phyloP scores from a whole-genome alignment of 2,113 vertebrate genomes.

The Chroicocephalus ridibundus region DNA sequence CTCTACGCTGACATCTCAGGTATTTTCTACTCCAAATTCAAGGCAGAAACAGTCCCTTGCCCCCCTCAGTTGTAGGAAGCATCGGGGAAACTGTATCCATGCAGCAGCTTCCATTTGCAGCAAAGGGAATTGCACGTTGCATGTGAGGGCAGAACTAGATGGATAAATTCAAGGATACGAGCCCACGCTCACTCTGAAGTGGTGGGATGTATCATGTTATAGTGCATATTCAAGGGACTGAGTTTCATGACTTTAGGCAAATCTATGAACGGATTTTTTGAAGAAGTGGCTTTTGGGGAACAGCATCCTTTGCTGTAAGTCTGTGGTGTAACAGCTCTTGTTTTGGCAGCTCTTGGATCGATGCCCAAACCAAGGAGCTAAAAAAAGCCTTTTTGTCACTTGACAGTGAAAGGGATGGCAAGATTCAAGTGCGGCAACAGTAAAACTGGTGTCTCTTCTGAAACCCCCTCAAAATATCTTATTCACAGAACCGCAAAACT shows the following conservation, averaged over 20 bases:
- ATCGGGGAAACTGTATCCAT: background rate
- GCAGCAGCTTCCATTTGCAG: background rate
- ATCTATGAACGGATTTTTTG: background rate
- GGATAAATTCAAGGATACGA: background rate
- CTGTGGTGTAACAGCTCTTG: background rate
- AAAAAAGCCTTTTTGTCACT: background rate
- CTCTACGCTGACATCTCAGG: background rate
- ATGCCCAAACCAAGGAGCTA: background rate
- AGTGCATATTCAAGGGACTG: background rate
- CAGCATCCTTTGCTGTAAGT: background rate
- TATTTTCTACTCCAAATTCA: background rate
- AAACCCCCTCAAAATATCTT: background rate
- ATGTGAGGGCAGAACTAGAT: background rate
- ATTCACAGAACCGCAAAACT: background rate
- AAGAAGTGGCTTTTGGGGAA: background rate
- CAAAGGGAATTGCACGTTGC: too few relatives aligned
- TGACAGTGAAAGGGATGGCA: background rate
- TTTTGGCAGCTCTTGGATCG: background rate
- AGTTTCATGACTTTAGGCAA: background rate
- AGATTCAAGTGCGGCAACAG: background rate
- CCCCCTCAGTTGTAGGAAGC: background rate
- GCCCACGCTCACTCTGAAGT: background rate
- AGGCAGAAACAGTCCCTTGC: background rate
- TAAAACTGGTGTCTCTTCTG: background rate
- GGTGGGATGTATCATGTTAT: background rate